A percentile compares a stretch with the other conserved stretches of the same genome.
Evolutionary conservation across 2,113 vertebrate species (phyloP).

Genomic region (Astur gentilis): DNA sequence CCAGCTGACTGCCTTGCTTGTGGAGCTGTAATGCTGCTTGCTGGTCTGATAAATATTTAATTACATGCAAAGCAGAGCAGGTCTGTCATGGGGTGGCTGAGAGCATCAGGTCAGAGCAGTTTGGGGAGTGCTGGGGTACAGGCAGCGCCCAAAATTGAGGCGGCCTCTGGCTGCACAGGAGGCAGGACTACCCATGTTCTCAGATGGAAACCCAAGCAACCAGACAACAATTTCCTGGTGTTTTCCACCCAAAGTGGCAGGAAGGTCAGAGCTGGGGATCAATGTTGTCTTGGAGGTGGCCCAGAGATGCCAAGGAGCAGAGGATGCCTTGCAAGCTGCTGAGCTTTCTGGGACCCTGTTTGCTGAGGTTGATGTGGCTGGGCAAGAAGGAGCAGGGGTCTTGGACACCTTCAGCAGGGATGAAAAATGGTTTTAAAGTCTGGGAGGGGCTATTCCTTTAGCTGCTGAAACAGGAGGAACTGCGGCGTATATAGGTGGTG

Average conservation of each 20-base stretch:
- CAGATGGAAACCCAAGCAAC: neutral
- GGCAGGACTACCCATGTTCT: neutral
- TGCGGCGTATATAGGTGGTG: accelerated
- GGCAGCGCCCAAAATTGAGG: neutral
- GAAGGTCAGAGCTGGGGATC: neutral
- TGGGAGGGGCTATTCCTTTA: too few relatives aligned
- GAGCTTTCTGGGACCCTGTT: accelerated
- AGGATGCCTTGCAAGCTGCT: neutral
- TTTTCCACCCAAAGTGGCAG: neutral
- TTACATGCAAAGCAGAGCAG: accelerated
- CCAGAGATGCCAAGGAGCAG: neutral
- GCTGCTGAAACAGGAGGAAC: accelerated
- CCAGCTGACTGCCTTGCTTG: neutral
- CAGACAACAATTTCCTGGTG: neutral
- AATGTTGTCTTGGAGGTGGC: neutral
- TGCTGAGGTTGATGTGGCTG: neutral
- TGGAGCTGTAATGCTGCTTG: neutral
- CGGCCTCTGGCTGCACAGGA: neutral
- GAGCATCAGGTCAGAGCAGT: neutral
- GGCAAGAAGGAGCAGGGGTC: neutral
- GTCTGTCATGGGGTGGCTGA: neutral
- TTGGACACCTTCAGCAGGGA: neutral
- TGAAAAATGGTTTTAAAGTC: neutral
- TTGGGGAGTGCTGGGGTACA: neutral
- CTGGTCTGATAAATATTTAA: neutral